Conservation (phyloP, 1,140 invertebrate species). For the Anagrus nilaparvatae region DNA sequence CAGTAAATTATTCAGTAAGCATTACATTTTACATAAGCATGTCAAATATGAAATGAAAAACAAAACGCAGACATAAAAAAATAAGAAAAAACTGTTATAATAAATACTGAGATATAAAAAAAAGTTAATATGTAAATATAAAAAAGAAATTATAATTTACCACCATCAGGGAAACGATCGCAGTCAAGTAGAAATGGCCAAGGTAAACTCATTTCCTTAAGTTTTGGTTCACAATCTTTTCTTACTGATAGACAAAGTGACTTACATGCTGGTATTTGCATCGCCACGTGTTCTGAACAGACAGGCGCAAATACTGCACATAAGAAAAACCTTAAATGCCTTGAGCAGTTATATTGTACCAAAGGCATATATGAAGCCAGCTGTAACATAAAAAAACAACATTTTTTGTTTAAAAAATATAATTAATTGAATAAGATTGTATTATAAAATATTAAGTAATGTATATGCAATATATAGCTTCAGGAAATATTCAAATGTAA, state of each 20-base stretch:
- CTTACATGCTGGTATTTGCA: conserved; percentile 79
- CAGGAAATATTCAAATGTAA: too few relatives aligned
- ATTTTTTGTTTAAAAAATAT: too few relatives aligned
- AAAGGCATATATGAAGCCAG: conserved; percentile 66
- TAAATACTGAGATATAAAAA: too few relatives aligned
- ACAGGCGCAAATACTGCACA: conserved; percentile 88
- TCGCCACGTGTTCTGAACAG: conserved; percentile 78
- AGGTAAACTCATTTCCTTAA: conserved; percentile 56
- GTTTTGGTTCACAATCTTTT: conserved; percentile 63
- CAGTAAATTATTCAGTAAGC: too few relatives aligned
- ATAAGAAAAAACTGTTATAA: too few relatives aligned
- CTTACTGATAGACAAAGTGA: conserved; percentile 74
- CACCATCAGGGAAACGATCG: conserved; percentile 32
- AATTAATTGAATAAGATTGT: conserved; percentile 5
- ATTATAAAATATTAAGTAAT: too few relatives aligned
- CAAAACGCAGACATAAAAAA: not conserved
- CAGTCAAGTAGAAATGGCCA: conserved; percentile 76
- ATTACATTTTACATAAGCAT: too few relatives aligned
- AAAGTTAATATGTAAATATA: too few relatives aligned
- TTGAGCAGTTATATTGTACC: conserved; percentile 76
- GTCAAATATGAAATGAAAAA: too few relatives aligned
- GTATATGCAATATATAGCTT: too few relatives aligned
- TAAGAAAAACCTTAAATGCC: conserved; percentile 76
- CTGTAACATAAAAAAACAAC: conserved; percentile 39
- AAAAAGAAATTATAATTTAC: conserved; percentile 17